phyloP scores from a whole-genome alignment of 2,113 vertebrate genomes.

The Carollia perspicillata region DNA sequence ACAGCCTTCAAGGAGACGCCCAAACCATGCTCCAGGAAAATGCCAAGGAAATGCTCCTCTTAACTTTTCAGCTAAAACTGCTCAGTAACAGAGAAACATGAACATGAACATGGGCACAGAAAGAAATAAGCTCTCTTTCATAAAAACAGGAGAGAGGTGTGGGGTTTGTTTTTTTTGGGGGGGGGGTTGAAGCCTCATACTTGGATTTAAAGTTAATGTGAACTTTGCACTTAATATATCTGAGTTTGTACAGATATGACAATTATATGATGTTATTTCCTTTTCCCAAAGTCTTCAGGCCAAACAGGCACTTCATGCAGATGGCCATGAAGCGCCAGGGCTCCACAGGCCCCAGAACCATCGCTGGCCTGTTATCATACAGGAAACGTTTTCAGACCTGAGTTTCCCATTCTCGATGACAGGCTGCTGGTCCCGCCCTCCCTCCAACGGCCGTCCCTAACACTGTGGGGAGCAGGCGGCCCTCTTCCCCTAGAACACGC shows the following conservation, averaged over 20 bases:
- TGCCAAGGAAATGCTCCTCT: background rate
- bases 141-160: background rate
- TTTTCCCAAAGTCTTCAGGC: background rate
- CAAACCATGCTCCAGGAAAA: background rate
- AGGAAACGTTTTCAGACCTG: background rate
- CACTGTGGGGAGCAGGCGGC: background rate
- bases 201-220: background rate
- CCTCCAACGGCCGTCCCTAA: background rate
- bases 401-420: background rate
- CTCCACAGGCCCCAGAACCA: background rate
- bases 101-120: rapidly evolving
- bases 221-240: background rate
- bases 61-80: background rate
- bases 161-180: background rate
- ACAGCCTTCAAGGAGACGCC: background rate
- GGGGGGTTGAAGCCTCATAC: background rate
- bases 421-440: background rate
- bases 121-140: background rate
- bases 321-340: background rate
- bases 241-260: background rate
- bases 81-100: background rate
- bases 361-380: background rate
- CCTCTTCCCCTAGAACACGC: background rate
- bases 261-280: background rate
- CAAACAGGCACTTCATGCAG: background rate